Evolutionary conservation across 2,113 vertebrate species (phyloP), one percentile per base, ranked within the genome.

Genomic region (Vanacampus margaritifer): DNA sequence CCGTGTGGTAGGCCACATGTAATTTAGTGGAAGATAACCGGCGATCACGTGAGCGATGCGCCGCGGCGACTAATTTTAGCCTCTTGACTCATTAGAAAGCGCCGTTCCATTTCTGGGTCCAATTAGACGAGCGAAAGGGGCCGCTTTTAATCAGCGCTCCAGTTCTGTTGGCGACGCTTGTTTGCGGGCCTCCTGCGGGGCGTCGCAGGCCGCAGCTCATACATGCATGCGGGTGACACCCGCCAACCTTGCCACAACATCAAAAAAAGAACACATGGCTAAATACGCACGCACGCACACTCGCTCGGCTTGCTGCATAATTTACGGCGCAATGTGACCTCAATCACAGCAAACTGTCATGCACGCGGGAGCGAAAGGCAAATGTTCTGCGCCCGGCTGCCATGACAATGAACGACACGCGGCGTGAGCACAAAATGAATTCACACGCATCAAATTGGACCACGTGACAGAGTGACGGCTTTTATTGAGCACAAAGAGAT

Each of bases 1-100:
- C n/a, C n/a, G n/a, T n/a, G n/a, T n/a, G n/a, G 28, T 32, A 32
- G 28, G 28, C 28, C 28, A 32, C 28, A 4, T 32, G 28, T 32
- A 32, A 32, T 32, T 32, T 32, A 32, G 28, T 76, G 66, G 72
- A 79, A 79, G 74, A 81, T 85, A 88, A 89, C 71, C 63, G 75
- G 83, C 87, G 82, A 81, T 70, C 28, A 32, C 28, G 26, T 53
- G 74, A 79, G 83, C 66, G 73, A 79, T 73, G 77, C 71, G 50
- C 63, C 24, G 0, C 28, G 28, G 4, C 16, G 48, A 78, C 84
- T 87, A 89, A 87, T 84, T 86, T 86, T 82, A 86, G 76, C 76
- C 67, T 65, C 67, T 75, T 65, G 66, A 66, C 81, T 84, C 74
- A 84, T 83, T 85, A 86, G 79, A 70, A 79, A n/a, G 0, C 6